Evolutionary conservation across 2,888 invertebrate genomes (phyloP).

Genomic region (Epinotia brunnichana): DNA sequence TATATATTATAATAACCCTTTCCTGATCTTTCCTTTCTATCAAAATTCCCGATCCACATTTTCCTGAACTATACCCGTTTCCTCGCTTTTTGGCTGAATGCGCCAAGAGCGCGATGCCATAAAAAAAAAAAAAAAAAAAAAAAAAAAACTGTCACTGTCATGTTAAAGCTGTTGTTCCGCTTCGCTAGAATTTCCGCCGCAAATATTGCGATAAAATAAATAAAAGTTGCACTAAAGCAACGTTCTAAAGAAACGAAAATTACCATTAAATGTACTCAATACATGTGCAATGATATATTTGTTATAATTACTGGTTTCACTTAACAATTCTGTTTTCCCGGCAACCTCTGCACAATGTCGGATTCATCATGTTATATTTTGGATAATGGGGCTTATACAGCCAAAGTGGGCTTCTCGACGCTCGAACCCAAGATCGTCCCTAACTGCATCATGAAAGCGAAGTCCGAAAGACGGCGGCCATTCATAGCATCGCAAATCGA

Average conservation of each 20-base stretch:
- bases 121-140: too few species aligned
- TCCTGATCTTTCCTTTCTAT: too few species aligned
- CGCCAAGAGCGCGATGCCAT: too few species aligned
- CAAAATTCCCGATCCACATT: too few species aligned
- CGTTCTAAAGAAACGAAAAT: neutral
- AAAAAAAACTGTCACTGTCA: constrained; percentile 23
- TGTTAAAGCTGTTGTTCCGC: neutral
- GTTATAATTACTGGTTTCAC: neutral
- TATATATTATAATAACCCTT: too few species aligned
- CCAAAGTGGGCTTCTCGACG: constrained; percentile 92
- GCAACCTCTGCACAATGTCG: constrained; percentile 64
- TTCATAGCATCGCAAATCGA: constrained; percentile 97
- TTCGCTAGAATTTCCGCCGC: neutral
- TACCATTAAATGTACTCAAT: neutral
- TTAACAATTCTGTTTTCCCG: constrained; percentile 45
- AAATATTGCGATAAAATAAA: neutral
- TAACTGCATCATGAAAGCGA: constrained; percentile 99
- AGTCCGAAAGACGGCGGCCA: constrained; percentile 95
- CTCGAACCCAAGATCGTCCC: constrained; percentile 90
- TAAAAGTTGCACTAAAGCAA: neutral
- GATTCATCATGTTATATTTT: constrained; percentile 86
- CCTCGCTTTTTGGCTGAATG: too few species aligned
- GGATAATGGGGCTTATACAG: constrained; percentile 94
- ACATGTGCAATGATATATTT: neutral
- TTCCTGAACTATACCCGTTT: too few species aligned